Evolutionary conservation across 2,797 vertebrate genomes (phyloP), one percentile per base, ranked within the genome.

Genomic region (Etheostoma perlongum): DNA sequence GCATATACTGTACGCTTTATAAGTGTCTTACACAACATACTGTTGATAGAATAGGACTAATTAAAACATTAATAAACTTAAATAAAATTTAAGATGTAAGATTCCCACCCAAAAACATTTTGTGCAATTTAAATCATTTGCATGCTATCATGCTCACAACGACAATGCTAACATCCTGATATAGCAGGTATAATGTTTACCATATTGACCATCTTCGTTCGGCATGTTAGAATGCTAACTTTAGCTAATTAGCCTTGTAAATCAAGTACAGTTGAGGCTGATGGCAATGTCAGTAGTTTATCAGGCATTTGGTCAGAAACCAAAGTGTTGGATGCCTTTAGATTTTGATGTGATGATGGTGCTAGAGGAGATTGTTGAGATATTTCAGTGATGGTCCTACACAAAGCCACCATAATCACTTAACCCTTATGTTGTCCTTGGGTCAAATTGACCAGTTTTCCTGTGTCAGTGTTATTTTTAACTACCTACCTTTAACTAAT

Each of bases 321-420:
- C n/a, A 60, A 60, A 42, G 36, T 46, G 16, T 44, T 36, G 19
- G 6, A 0, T 23, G 2, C 0, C 48, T n/a, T 47, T 19, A 0
- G 15, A 19, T 11, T 1, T 1, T 63, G 25, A n/a, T 48, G 10
- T 48, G 18, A 62, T 12, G 44, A 0, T 48, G 23, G 0, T 0
- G 0, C 3, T 2, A 13, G 23, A 48, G 44, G 61, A 21, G 23
- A 27, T 21, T 15, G n/a, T 14, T 23, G 0, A 9, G n/a, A 42
- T 48, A 13, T 62, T 14, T 47, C 23, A 27, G 18, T 13, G 1
- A 11, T 15, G n/a, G n/a, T 12, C 48, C 19, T 2, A 52, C 49
- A 11, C 9, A 2, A 36, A 36, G 33, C 33, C 9, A 36, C 33
- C 33, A 3, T 2, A 36, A 36, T 36, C 2, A 36, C 33, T 10